Percentiles rank a stretch among this genome's conserved stretches.
These are phyloP conservation scores for Dioctria linearis DNA, from an alignment of 2,888 invertebrate species.

Conservation along the genomic window DNA sequence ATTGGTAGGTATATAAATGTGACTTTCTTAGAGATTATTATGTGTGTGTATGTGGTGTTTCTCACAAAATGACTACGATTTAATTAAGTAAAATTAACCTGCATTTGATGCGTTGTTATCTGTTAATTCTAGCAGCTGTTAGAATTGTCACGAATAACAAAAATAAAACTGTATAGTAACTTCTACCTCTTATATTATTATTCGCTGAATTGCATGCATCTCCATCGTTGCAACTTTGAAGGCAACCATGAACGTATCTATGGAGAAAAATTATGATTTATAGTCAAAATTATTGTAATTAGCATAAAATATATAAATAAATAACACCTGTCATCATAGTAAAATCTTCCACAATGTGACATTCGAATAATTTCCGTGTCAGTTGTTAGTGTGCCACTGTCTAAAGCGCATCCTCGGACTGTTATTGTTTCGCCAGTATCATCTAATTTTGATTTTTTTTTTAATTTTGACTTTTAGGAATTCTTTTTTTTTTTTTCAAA, in stretches of 20 bases:
- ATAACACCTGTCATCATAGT: conserved; percentile 84
- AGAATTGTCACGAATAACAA: conserved; percentile 12
- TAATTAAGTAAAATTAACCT: not conserved
- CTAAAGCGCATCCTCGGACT: conserved; percentile 94
- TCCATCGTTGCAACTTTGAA: conserved; percentile 94
- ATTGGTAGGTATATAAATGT: conserved; percentile 6
- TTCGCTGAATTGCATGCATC: conserved; percentile 86
- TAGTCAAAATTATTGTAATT: not conserved
- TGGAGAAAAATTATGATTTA: not conserved
- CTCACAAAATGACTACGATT: not conserved
- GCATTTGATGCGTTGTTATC: conserved; percentile 52
- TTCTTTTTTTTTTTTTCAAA: no score
- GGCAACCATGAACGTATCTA: conserved; percentile 91
- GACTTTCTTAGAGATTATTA: not conserved
- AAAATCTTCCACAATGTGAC: conserved; percentile 98
- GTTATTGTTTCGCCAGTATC: conserved; percentile 86
- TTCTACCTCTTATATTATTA: conserved; percentile 44
- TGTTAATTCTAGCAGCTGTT: conserved; percentile 20
- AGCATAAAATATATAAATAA: not conserved
- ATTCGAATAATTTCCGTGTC: conserved; percentile 97
- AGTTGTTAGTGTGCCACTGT: conserved; percentile 94
- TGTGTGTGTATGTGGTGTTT: no score
- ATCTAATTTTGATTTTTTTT: conserved; percentile 72
- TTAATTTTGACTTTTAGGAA: not conserved
- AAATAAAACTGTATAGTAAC: conserved; percentile 16